These are phyloP conservation scores for Cheiracanthium punctorium DNA, from an alignment of 2,888 invertebrate species.

Conservation along the genomic window DNA sequence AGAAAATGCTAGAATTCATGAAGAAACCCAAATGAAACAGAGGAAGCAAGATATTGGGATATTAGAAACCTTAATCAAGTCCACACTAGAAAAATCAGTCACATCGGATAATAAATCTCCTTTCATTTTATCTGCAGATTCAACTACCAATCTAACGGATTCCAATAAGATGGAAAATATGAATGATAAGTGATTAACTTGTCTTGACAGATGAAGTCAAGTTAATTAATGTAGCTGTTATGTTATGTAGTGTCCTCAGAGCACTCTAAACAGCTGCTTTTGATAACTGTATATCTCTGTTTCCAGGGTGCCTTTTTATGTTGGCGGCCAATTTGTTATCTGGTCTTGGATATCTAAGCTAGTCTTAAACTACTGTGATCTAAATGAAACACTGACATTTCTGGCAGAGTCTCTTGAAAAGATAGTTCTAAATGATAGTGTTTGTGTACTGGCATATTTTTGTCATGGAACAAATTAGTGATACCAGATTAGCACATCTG, in stretches of 20 bases:
- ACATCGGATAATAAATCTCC: slow-evolving; percentile 53
- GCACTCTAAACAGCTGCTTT: slow-evolving; percentile 67
- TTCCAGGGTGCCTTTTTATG: slow-evolving; percentile 64
- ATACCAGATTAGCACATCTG: background rate
- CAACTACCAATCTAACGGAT: slow-evolving; percentile 24
- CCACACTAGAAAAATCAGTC: slow-evolving; percentile 68
- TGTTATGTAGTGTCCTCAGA: slow-evolving; percentile 45
- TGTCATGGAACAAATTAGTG: slow-evolving; percentile 16
- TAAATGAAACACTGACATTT: slow-evolving; percentile 51
- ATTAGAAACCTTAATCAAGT: slow-evolving; percentile 71
- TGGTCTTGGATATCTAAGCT: slow-evolving; percentile 59
- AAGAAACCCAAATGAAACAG: slow-evolving; percentile 56
- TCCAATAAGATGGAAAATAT: slow-evolving; percentile 27
- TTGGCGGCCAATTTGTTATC: slow-evolving; percentile 41
- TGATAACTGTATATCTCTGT: slow-evolving; percentile 27
- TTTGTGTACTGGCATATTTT: background rate
- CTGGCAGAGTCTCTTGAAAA: slow-evolving; percentile 41
- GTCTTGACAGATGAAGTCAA: background rate
- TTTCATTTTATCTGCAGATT: slow-evolving; percentile 37
- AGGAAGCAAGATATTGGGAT: slow-evolving; percentile 63
- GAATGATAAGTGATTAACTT: slow-evolving; percentile 26
- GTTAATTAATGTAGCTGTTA: slow-evolving; percentile 31
- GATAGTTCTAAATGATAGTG: slow-evolving; percentile 16
- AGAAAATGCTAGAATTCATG: slow-evolving; percentile 71
- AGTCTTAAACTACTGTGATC: slow-evolving; percentile 70